Evolutionary conservation across 1,140 invertebrate genomes (phyloP), one percentile per base, ranked within the genome.

Genomic region (Oedothorax gibbosus): DNA sequence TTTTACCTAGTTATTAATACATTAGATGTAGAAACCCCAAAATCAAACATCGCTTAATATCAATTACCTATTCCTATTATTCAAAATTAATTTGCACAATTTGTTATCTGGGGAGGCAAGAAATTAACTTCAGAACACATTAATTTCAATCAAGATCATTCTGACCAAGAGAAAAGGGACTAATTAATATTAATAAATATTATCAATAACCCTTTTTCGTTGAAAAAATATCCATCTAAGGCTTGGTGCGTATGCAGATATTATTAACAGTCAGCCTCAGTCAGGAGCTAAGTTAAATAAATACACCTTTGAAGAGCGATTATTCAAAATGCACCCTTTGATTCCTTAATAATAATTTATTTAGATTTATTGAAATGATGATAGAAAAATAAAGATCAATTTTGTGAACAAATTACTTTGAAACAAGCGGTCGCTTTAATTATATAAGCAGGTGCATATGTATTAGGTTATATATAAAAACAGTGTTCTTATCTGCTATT

Each of bases 181-280:
- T 64, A 66, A 84, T 84, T 84, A 84, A 84, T 84, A 84, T 73
- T 76, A 84, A 84, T 75, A 84, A 84, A 84, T 84, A 75, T 75
- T 76, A 75, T 76, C 80, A 72, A 81, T 81, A 81, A 68, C 35
- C 20, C n/a, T 21, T 20, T n/a, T 53, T 68, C 62, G 5, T 21
- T 7, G 15, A 64, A 57, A 57, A 57, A 50, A 50, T 56, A 10
- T 69, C 51, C 69, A 64, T 76, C 76, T 57, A 84, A 57, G 81
- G 68, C 20, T 84, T 66, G 60, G 76, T 51, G 64, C 21, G 15
- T 68, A 56, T 51, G n/a, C 21, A 53, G 18, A 84, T 53, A 71
- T 84, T 75, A 84, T 84, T 84, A 84, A 68, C 68, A 65, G 81
- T 75, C 75, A 62, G 71, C 5, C 21, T 18, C 60, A n/a, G 75